Evolutionary conservation across 35 echinoderm and acorn worm species (phyloP), one percentile per base, ranked within the genome.

Genomic region (Holothuria glaberrima): DNA sequence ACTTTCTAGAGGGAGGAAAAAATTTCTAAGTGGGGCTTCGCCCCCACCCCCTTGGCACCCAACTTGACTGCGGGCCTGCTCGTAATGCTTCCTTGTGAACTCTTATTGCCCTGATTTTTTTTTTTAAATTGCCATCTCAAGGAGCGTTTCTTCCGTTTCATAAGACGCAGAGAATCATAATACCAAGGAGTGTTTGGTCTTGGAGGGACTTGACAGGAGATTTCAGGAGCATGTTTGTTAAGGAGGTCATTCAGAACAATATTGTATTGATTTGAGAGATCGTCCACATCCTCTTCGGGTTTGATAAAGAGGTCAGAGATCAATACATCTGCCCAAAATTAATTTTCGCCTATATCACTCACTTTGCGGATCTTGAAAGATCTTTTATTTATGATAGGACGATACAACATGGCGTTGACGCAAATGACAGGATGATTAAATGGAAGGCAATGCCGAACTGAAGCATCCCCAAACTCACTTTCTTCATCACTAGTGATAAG

Each of bases 181-280:
- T 87, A 92, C 90, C 90, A 92, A 17, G 90, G 90, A 20, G 82
- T 54, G 14, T 87, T 64, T 28, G 90, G 90, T 75, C 90, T 26
- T 10, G 86, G 24, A 28, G 68, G 59, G 12, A 92, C 48, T 9
- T 54, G 35, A 17, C 34, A 32, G 57, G 65, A 65, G 28, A 54
- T 72, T 30, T 73, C 71, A 14, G 90, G 90, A n/a, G 90, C 82
- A 60, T 92, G 90, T 16, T 32, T 75, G 57, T 92, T 82, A 12
- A 92, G 20, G 9, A 87, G 46, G 14, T 75, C 12, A 44, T 41
- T 12, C 3, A 92, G 27, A 66, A 87, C 82, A 19, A 5, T 48
- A 60, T 87, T 92, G 16, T 92, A 92, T 61, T 91, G 90, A 5
- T 82, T 25, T 45, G 59, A 45, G 32, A 90, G 41, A 5, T 34